Evolutionary conservation across 2,113 vertebrate genomes (phyloP).

Genomic region (Poeciliopsis occidentalis): DNA sequence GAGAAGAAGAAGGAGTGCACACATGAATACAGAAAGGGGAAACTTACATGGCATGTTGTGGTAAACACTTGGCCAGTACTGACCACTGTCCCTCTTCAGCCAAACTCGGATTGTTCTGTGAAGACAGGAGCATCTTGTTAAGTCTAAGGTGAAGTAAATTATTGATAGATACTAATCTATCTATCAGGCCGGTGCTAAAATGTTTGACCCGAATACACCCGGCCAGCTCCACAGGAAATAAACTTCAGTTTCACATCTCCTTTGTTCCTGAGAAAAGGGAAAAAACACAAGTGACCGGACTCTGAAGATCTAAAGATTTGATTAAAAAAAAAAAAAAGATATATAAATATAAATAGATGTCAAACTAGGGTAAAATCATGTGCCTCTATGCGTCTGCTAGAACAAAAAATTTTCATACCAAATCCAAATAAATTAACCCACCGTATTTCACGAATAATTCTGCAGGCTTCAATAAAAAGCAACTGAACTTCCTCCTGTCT

Average conservation of each 20-base stretch:
- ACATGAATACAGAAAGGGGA: not conserved
- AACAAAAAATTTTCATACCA: no score
- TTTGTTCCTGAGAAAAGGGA: not conserved
- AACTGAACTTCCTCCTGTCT: no score
- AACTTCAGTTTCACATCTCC: not conserved
- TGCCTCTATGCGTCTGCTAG: no score
- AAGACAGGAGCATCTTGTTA: not conserved
- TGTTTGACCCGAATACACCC: not conserved
- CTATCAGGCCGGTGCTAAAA: not conserved
- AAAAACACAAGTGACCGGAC: not conserved
- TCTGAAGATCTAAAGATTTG: not conserved
- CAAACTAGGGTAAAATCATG: no score
- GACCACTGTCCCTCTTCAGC: conserved; percentile 98
- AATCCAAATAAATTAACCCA: no score
- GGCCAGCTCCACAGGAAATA: not conserved
- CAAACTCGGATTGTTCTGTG: conserved; percentile 94
- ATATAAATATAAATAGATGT: no score
- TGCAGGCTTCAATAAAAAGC: no score
- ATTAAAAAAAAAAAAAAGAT: not conserved
- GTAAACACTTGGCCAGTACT: conserved; percentile 97
- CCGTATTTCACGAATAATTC: no score
- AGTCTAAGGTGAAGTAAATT: not conserved
- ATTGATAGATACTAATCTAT: not conserved
- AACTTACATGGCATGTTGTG: conserved; percentile 92
- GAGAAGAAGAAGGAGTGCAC: not conserved